Percentiles rank a stretch among this genome's conserved stretches.
These are phyloP conservation scores for Pomacea maculata DNA, from an alignment of 1,140 invertebrate species.

Conservation along the genomic window DNA sequence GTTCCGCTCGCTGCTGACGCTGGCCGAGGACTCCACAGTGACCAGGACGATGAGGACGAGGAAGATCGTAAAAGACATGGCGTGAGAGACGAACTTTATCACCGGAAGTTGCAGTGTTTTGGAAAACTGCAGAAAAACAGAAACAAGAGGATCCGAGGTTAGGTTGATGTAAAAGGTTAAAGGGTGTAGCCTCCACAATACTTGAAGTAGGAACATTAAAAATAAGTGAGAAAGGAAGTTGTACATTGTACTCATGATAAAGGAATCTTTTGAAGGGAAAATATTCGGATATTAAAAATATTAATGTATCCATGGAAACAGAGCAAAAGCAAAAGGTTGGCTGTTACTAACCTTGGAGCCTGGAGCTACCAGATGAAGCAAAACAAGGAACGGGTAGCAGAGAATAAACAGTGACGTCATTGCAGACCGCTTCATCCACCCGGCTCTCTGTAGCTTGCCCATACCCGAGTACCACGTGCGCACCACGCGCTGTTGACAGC, in stretches of 20 bases:
- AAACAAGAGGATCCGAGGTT: not conserved
- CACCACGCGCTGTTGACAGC: conserved; percentile 63
- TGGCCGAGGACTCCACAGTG: conserved; percentile 45
- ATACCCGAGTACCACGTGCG: conserved; percentile 66
- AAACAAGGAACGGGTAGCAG: conserved; percentile 51
- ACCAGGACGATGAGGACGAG: conserved; percentile 70
- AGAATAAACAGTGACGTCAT: conserved; percentile 46
- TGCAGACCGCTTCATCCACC: conserved; percentile 33
- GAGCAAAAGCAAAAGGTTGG: too few relatives aligned
- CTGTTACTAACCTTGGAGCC: conserved; percentile 40
- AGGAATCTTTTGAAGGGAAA: too few relatives aligned
- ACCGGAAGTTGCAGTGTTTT: conserved; percentile 55
- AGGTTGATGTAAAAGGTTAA: conserved; percentile 6
- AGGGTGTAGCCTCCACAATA: too few relatives aligned
- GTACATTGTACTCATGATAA: too few relatives aligned
- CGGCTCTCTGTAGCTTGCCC: conserved; percentile 42
- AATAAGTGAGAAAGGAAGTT: not conserved
- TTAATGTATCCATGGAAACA: too few relatives aligned
- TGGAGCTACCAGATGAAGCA: conserved; percentile 51
- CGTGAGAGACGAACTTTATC: conserved; percentile 65
- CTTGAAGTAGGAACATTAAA: not conserved
- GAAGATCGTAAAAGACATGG: conserved; percentile 73
- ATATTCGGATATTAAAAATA: too few relatives aligned
- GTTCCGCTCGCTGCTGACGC: conserved; percentile 33
- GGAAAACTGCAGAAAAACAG: conserved; percentile 39